Evolutionary conservation across 2,888 invertebrate species (phyloP), one percentile per base, ranked within the genome.

Genomic region (Clitarchus hookeri): DNA sequence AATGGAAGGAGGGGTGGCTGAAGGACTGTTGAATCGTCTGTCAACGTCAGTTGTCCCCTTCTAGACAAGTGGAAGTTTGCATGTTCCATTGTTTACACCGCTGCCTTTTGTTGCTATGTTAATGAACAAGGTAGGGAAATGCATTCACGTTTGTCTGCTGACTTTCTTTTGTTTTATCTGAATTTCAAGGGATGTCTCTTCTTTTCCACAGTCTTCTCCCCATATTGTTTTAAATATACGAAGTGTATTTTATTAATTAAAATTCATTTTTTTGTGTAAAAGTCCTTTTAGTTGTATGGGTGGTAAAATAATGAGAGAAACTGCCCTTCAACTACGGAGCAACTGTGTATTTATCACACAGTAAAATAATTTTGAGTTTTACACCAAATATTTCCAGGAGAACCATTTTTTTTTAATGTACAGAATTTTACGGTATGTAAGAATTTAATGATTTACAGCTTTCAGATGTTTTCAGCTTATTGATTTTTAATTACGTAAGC

Each of bases 41-140:
- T 82, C 82, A 82, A n/a, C 44, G 82, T 82, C 82, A 82, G 82
- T 27, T 2, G 82, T 65, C n/a, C 65, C 36, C 25, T 44, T 36
- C 1, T 26, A 36, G 27, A 82, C 82, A 44, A 82, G 82, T 27
- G 44, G 36, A 82, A 82, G 36, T 27, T 36, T 82, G 19, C 65
- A 65, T 65, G 23, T 23, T 65, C 65, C 65, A 65, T 65, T 65
- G 65, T 79, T 23, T 82, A 82, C 82, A 82, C 27, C 36, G 36
- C 82, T 27, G 82, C 82, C 82, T 82, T 82, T 82, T 82, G 82
- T 82, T 82, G 36, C 82, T 36, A 82, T 82, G 82, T 36, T 82
- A 82, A 82, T 82, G 27, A 82, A 82, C 82, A 82, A 82, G 82
- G 36, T 82, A 44, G 36, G 82, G 82, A 65, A 65, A 65, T 65